phyloP scores from a whole-genome alignment of 1,140 invertebrate species.

The Drosophila takahashii region DNA sequence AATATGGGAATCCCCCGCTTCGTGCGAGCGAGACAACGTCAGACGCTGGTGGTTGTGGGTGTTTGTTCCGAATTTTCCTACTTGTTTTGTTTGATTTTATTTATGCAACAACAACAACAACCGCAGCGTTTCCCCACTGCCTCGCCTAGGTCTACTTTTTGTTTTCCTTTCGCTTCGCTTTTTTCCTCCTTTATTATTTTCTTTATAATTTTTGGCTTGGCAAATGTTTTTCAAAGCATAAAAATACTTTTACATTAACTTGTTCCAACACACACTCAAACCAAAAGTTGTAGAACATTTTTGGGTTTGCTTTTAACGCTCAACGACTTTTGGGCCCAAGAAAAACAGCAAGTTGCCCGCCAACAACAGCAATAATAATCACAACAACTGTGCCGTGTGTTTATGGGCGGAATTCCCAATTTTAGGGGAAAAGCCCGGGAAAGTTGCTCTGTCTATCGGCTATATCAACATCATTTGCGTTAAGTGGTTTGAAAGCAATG shows the following conservation, averaged over 20 bases:
- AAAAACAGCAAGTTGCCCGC: conserved; percentile 63
- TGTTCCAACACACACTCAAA: conserved; percentile 58
- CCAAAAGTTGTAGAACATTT: conserved; percentile 73
- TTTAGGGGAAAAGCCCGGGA: conserved; percentile 8
- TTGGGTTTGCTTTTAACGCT: conserved; percentile 75
- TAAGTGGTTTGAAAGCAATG: conserved; percentile 72
- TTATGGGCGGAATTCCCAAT: conserved; percentile 24
- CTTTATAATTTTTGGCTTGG: conserved; percentile 76
- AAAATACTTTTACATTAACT: conserved; percentile 84
- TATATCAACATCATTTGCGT: conserved; percentile 82
- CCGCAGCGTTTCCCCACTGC: conserved; percentile 46
- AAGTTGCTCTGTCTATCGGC: conserved; percentile 51
- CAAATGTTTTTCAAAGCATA: conserved; percentile 82
- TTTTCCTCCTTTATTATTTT: conserved; percentile 72
- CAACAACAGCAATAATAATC: conserved; percentile 48
- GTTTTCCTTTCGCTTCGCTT: conserved; percentile 21
- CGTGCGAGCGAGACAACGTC: conserved; percentile 30
- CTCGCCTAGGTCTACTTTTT: conserved; percentile 44
- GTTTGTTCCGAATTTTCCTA: conserved; percentile 36
- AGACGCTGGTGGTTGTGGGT: conserved; percentile 7
- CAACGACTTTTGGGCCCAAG: conserved; percentile 74
- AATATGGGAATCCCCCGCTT: conserved; percentile 24
- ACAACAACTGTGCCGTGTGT: conserved; percentile 53
- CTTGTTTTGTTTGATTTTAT: conserved; percentile 74
- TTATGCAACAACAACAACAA: conserved; percentile 66